Percentiles rank a stretch among this genome's conserved stretches.
These are phyloP conservation scores for Leptonema lineaticorne DNA, from an alignment of 1,140 invertebrate genomes.

Conservation along the genomic window DNA sequence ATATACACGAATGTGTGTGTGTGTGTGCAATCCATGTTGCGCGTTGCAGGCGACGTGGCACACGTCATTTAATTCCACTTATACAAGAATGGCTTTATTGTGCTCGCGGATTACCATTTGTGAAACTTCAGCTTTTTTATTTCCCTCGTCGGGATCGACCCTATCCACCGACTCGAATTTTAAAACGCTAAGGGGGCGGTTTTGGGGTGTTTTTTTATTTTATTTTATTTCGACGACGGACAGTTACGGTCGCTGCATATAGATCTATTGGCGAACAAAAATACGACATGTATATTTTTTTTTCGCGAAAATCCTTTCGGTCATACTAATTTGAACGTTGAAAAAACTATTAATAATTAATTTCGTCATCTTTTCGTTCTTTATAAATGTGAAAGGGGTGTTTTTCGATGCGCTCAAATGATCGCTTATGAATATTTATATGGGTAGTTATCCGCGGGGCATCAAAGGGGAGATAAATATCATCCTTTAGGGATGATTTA, in stretches of 20 bases:
- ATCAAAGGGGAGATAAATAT: background rate
- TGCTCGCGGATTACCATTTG: constrained; percentile 32
- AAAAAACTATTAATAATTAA: background rate
- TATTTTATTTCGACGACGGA: background rate
- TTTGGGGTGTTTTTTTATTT: background rate
- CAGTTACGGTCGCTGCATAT: background rate
- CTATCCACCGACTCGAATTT: background rate
- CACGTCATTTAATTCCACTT: constrained; percentile 33
- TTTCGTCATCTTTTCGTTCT: background rate
- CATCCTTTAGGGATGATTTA: background rate
- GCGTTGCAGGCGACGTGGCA: constrained; percentile 6
- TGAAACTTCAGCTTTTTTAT: constrained; percentile 33
- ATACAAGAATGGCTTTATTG: constrained; percentile 33
- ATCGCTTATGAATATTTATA: constrained; percentile 26
- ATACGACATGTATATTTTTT: background rate
- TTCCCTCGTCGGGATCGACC: constrained; percentile 10
- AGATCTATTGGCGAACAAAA: background rate
- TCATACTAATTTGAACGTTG: background rate
- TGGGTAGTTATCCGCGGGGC: constrained; percentile 4
- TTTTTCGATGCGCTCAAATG: constrained; percentile 18
- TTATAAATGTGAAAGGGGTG: background rate
- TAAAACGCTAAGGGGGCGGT: background rate
- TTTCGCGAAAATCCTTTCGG: too few relatives aligned
- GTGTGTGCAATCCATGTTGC: too few relatives aligned
- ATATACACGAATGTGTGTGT: too few relatives aligned